These are phyloP conservation scores for Scelioninae gen. 2 DNA, from an alignment of 2,888 invertebrate species.

Conservation along the genomic window DNA sequence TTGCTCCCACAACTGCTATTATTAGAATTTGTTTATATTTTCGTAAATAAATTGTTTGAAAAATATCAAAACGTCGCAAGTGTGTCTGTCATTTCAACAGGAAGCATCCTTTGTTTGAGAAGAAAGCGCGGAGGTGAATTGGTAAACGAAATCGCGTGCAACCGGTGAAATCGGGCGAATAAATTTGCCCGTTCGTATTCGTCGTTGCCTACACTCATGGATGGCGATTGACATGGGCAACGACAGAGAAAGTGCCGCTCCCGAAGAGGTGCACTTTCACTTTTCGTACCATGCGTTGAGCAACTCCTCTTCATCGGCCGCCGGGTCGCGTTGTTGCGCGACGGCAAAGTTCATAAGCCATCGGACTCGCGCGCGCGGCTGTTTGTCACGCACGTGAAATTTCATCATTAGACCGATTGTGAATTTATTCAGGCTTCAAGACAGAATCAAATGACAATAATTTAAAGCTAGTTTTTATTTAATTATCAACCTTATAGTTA, in stretches of 20 bases:
- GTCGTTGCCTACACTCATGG: conserved; percentile 65
- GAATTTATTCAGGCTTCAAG: background rate
- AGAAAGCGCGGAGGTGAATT: conserved; percentile 41
- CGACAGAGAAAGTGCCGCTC: conserved; percentile 69
- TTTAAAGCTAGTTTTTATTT: conserved; percentile 51
- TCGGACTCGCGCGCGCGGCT: conserved; percentile 1
- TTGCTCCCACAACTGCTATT: no score
- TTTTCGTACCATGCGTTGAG: conserved; percentile 66
- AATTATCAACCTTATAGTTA: conserved; percentile 51
- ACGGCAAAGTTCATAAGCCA: conserved; percentile 44
- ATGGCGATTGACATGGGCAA: conserved; percentile 62
- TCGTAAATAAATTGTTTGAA: conserved; percentile 64
- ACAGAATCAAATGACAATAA: background rate
- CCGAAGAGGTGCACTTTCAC: conserved; percentile 68
- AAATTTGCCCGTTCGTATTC: conserved; percentile 45
- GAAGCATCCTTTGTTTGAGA: conserved; percentile 23
- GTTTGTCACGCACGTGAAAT: background rate
- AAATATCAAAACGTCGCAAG: background rate
- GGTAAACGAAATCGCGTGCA: conserved; percentile 45
- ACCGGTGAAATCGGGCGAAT: conserved; percentile 53
- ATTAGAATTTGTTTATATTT: conserved; percentile 53
- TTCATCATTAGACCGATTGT: no score
- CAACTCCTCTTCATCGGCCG: conserved; percentile 62
- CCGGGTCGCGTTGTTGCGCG: conserved; percentile 11
- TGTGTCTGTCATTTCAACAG: conserved; percentile 5